These are phyloP conservation scores for Ginglymostoma cirratum DNA, from an alignment of 2,113 vertebrate genomes.

Conservation along the genomic window DNA sequence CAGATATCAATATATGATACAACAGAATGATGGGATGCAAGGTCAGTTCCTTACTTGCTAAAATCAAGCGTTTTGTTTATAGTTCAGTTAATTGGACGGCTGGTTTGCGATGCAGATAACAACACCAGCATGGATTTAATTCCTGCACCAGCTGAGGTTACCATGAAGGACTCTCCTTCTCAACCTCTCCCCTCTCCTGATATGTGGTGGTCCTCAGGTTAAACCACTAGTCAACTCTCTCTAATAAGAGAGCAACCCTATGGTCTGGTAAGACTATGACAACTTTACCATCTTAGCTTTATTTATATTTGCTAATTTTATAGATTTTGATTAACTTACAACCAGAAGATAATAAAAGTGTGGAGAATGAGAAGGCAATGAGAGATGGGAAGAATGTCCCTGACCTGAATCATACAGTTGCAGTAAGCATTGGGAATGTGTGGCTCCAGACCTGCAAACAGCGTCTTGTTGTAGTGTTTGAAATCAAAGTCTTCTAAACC, in stretches of 20 bases:
- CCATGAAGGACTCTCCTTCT: no score
- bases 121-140: no score
- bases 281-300: neutral
- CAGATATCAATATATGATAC: neutral
- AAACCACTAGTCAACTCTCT: no score
- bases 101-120: no score
- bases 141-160: no score
- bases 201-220: no score
- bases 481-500: conserved; percentile 97
- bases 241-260: no score
- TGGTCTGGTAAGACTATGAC: no score
- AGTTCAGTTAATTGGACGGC: no score
- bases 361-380: neutral
- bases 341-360: neutral
- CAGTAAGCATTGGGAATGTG: conserved; percentile 98
- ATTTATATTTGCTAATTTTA: neutral
- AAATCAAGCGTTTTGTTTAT: neutral
- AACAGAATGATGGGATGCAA: neutral
- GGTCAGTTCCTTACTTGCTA: neutral
- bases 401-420: conserved; percentile 98
- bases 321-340: neutral
- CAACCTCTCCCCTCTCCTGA: no score
- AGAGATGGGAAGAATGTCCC: neutral
- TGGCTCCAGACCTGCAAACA: conserved; percentile 95
- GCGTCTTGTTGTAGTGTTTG: conserved; percentile 96